Evolutionary conservation across 2,797 vertebrate species (phyloP).

Genomic region (Cetoscarus ocellatus): DNA sequence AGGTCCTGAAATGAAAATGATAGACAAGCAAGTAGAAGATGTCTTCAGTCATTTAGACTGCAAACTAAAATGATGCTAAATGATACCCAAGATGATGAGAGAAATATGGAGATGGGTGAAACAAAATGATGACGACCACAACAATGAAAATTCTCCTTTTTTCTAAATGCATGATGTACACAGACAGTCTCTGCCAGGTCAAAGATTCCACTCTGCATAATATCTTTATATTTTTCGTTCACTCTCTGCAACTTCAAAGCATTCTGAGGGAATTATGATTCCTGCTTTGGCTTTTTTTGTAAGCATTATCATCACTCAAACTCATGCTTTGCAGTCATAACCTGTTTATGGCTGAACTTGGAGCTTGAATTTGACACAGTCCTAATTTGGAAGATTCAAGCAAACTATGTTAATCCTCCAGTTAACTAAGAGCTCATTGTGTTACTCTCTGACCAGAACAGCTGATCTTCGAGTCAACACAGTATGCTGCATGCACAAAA

Average conservation of each 20-base stretch:
- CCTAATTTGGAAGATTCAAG: too few species aligned
- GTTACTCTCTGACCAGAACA: too few species aligned
- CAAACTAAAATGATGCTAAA: constrained; percentile 19
- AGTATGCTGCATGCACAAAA: too few species aligned
- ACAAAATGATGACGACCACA: constrained; percentile 24
- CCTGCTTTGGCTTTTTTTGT: too few species aligned
- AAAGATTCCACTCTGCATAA: background rate
- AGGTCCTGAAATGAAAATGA: constrained; percentile 43
- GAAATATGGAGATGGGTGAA: constrained; percentile 1
- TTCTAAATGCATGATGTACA: constrained; percentile 9
- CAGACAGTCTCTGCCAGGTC: constrained; percentile 16
- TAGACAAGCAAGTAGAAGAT: constrained; percentile 1
- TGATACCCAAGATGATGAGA: background rate
- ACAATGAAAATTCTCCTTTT: background rate
- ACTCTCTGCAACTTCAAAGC: constrained; percentile 6
- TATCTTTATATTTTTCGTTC: constrained; percentile 31
- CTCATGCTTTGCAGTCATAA: too few species aligned
- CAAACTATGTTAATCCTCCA: too few species aligned
- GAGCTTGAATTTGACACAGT: too few species aligned
- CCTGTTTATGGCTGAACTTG: too few species aligned
- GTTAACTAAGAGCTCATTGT: too few species aligned
- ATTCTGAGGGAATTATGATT: too few species aligned
- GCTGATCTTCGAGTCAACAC: too few species aligned
- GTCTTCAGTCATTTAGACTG: constrained; percentile 10
- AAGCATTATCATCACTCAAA: too few species aligned